These are phyloP conservation scores for Pseudococcus jackbeardsleyi DNA, from an alignment of 2,888 invertebrate genomes.

Conservation along the genomic window DNA sequence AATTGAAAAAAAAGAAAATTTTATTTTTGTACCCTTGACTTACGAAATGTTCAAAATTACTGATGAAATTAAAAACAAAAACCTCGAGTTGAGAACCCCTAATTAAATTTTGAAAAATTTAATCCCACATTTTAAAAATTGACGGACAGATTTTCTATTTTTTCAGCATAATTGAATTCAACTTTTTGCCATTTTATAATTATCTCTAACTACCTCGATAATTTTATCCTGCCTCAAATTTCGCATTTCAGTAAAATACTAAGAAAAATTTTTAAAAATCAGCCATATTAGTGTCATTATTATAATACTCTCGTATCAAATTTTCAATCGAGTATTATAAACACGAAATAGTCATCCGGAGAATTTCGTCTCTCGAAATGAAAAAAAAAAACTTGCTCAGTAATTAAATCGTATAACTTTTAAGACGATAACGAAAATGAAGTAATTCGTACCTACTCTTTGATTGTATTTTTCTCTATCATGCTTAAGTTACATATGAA, in stretches of 20 bases:
- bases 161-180: no score
- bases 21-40: no score
- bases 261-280: background rate
- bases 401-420: background rate
- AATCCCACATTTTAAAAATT: no score
- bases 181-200: no score
- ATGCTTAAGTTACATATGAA: background rate
- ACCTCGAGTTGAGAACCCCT: no score
- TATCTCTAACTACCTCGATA: background rate
- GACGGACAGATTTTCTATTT: no score
- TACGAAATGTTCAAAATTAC: no score
- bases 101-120: no score
- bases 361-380: background rate
- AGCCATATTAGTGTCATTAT: background rate
- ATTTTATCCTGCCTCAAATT: background rate
- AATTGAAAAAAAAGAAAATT: no score
- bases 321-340: background rate
- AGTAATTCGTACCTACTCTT: background rate
- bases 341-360: background rate
- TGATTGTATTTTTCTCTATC: conserved; percentile 2
- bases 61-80: no score
- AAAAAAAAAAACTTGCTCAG: background rate
- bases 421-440: background rate
- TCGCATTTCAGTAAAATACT: background rate
- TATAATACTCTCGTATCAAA: background rate